Conservation (phyloP, 2,113 vertebrate species). For the Mirounga angustirostris region DNA sequence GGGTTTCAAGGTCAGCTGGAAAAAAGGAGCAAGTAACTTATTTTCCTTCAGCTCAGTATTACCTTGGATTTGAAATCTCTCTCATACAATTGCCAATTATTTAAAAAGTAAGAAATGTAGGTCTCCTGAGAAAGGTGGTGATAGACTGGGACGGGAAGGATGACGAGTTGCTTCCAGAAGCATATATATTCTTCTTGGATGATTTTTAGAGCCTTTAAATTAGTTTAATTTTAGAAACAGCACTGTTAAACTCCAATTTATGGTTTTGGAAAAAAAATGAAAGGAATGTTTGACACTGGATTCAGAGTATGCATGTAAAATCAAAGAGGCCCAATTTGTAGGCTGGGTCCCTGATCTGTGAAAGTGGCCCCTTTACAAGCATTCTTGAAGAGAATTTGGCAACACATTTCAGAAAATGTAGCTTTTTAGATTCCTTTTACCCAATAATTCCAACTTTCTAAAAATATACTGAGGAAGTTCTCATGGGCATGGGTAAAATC, state of each 20-base stretch:
- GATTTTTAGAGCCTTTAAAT: not conserved
- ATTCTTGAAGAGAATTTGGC: not conserved
- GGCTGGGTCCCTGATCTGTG: not conserved
- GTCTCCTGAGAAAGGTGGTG: not conserved
- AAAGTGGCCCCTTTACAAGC: not conserved
- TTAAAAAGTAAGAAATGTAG: not conserved
- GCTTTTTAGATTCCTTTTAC: not conserved
- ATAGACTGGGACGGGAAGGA: not conserved
- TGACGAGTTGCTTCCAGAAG: not conserved
- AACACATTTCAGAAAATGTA: not conserved
- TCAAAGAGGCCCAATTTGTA: not conserved
- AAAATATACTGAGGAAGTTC: not conserved
- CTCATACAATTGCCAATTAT: not conserved
- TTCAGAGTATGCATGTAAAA: not conserved
- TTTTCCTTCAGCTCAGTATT: not conserved
- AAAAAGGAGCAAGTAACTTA: not conserved
- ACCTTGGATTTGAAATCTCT: not conserved
- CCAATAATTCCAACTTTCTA: not conserved
- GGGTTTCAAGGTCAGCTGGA: not conserved
- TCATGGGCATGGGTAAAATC: not conserved
- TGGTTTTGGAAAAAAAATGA: not conserved
- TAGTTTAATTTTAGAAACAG: conserved; percentile 35
- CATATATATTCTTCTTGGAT: not conserved
- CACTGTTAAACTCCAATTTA: not conserved
- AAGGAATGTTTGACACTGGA: not conserved